Evolutionary conservation across 2,797 vertebrate genomes (phyloP), one percentile per base, ranked within the genome.

Genomic region (Euphonia xanthogaster): DNA sequence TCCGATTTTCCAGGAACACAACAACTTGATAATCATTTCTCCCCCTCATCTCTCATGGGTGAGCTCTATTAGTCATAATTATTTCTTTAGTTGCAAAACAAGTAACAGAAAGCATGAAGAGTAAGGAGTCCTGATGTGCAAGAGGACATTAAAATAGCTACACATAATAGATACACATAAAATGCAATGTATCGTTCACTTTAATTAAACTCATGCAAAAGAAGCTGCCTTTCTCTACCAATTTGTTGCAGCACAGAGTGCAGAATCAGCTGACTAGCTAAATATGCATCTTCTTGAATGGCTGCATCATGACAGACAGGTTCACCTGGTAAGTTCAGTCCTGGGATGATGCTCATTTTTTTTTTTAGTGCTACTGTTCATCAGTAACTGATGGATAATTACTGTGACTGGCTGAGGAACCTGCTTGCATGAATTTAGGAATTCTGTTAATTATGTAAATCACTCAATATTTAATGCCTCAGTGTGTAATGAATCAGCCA

Each of bases 401-500:
- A 80, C 44, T 73, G 51, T 55, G 73, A 90, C 70, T 84, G 58
- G 39, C 47, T 78, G 76, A 90, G 60, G 58, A 94, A 80, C 48
- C 44, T 88, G 45, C 54, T 44, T 65, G 55, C 70, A n/a, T 75
- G 73, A 84, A 45, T 96, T 94, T 70, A 93, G 40, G 58, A 94
- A 86, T 93, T 93, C 66, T 90, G 54, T 92, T 95, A 90, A 97
- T 91, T 90, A 91, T 70, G 62, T 75, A 92, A 93, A 93, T 93
- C 39, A 73, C 47, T 94, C 42, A 91, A 81, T 88, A 95, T 95
- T 95, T 94, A 92, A 93, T 91, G 81, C 58, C 63, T 94, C 47
- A 27, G 40, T 2, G 2, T 86, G 44, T 70, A 93, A 94, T 78
- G 90, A 95, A 95, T 95, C 79, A 86, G 73, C 75, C 55, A 21